Base-by-base conservation (phyloP, 2,797 vertebrate genomes). In the Lepilemur ruficaudatus region DNA sequence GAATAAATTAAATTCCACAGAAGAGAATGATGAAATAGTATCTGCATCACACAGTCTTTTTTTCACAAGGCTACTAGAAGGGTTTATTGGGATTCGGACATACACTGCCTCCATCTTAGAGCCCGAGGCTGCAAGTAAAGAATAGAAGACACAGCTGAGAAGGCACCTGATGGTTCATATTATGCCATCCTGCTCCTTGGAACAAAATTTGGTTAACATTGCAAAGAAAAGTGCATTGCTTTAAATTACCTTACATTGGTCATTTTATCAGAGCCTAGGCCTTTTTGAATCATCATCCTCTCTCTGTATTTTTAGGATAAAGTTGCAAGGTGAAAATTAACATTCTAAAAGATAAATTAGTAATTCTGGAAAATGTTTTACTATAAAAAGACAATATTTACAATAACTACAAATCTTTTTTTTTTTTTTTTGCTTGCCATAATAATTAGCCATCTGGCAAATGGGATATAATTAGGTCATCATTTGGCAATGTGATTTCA, bases 361-460 rank as follows among this genome's bases (percentile, higher is more conserved):
- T 80, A 88, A 96, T 93, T 87, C 76, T 92, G 30, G 78, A 93
- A 95, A 98, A 92, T 72, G 82, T 92, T 94, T 96, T 96, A 84
- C 76, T 94, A 96, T 96, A 84, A 85, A 94, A 96, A 96, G 72
- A 89, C 87, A 97, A 93, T 94, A 91, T 97, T 97, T 97, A 94
- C 79, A 98, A 97, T 96, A 96, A 95, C 23, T 57, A 38, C 28
- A 79, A 82, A 89, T 89, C 70, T 65, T 91, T 84, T 35, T 8
- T 7, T 25, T 70, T 38, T 38, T 69, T 38, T 93, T 95, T 70
- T 96, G 48, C 90, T 95, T 93, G 43, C 92, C 95, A 96, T 81
- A 96, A 96, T 97, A 96, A 96, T 97, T 97, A 97, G 73, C 98
- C 97, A 97, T 97, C 98, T 98, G 98, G 97, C 93, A 98, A 97